Conservation (phyloP, 2,113 vertebrate genomes). For the Campylorhamphus procurvoides region DNA sequence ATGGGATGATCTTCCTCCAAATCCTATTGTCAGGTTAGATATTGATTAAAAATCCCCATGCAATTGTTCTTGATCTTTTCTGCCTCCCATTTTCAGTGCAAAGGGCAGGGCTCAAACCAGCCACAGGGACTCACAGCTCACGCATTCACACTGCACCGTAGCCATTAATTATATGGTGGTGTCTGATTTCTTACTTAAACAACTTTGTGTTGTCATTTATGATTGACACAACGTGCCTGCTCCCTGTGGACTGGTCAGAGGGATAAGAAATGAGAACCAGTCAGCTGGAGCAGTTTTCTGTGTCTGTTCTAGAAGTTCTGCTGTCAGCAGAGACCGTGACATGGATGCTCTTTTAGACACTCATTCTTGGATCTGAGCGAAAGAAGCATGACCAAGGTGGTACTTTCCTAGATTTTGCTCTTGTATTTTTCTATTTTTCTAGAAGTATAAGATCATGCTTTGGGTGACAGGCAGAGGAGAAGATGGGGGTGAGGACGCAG, state of each 20-base stretch:
- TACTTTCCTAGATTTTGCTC: not conserved
- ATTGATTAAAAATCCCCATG: not conserved
- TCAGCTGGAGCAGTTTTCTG: not conserved
- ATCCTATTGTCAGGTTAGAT: not conserved
- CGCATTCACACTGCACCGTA: rapidly evolving
- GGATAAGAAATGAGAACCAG: not conserved
- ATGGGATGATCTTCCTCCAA: not conserved
- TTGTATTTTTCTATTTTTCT: not conserved
- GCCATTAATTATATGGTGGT: not conserved
- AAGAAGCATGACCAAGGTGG: not conserved
- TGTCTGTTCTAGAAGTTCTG: not conserved
- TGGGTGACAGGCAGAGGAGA: not conserved
- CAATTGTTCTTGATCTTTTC: not conserved
- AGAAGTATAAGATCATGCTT: not conserved
- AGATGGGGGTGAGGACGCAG: rapidly evolving
- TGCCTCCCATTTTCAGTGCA: rapidly evolving
- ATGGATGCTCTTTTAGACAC: not conserved
- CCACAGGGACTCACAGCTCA: not conserved
- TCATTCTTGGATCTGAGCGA: not conserved
- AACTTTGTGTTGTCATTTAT: not conserved
- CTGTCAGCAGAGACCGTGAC: rapidly evolving
- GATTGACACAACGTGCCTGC: not conserved
- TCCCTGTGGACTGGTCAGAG: not conserved
- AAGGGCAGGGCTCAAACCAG: not conserved
- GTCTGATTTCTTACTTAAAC: not conserved